Conservation (phyloP, 2,113 vertebrate species). For the Coreoperca whiteheadi region DNA sequence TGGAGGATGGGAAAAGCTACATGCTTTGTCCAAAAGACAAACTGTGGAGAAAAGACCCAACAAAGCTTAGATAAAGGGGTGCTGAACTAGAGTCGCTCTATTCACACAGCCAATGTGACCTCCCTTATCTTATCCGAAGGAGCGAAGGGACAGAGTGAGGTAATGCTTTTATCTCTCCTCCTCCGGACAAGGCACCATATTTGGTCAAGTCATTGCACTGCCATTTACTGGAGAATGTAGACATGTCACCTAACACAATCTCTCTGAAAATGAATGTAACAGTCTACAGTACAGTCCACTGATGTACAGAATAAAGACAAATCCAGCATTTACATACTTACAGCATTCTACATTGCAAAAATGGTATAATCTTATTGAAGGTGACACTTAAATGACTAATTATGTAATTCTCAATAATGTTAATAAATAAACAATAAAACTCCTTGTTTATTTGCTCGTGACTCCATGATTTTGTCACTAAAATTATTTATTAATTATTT, state of each 20-base stretch:
- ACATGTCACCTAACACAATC: constrained; percentile 17
- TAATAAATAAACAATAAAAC: neutral
- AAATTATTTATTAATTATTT: neutral
- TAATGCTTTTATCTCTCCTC: constrained; percentile 64
- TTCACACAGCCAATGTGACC: constrained; percentile 62
- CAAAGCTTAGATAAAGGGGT: constrained; percentile 48
- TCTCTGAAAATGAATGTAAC: constrained; percentile 15
- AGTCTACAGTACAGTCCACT: neutral
- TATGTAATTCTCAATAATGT: too few relatives aligned
- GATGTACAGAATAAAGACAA: neutral
- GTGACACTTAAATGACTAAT: neutral
- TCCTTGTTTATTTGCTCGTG: too few relatives aligned
- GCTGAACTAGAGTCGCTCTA: constrained; percentile 32
- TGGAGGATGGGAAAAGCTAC: neutral
- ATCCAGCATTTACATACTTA: neutral
- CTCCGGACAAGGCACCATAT: constrained; percentile 29
- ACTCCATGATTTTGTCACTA: neutral
- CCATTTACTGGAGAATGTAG: constrained; percentile 44
- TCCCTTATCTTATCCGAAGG: constrained; percentile 62
- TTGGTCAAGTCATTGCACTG: constrained; percentile 36
- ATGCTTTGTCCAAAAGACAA: constrained; percentile 23
- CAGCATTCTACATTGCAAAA: neutral
- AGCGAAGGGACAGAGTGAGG: constrained; percentile 40
- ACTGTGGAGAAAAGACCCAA: constrained; percentile 28
- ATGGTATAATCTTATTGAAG: neutral